These are phyloP conservation scores for Apoderus coryli DNA, from an alignment of 2,888 invertebrate species.

Conservation along the genomic window DNA sequence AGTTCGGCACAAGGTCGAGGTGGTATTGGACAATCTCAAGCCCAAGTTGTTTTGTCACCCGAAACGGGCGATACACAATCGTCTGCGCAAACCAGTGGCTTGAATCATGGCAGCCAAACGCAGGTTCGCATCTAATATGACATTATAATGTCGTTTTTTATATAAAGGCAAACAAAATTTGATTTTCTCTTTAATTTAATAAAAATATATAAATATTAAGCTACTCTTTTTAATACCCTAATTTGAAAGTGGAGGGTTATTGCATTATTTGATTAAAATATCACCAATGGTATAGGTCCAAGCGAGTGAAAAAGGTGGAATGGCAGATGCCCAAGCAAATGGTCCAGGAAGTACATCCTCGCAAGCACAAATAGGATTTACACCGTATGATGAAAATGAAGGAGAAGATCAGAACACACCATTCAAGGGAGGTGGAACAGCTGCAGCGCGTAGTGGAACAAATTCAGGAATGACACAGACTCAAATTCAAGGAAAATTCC, in stretches of 20 bases:
- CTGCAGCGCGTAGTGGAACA: constrained; percentile 63
- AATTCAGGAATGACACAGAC: constrained; percentile 68
- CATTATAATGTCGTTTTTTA: no score
- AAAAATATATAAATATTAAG: no score
- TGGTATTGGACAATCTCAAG: constrained; percentile 59
- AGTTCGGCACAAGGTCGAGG: constrained; percentile 65
- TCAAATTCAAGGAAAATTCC: constrained; percentile 62
- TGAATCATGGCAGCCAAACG: constrained; percentile 56
- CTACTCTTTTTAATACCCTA: no score
- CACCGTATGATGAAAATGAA: constrained; percentile 53
- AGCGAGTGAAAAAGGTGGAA: constrained; percentile 67
- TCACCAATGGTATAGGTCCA: no score
- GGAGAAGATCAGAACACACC: constrained; percentile 37
- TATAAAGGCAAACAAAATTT: no score
- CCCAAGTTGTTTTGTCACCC: constrained; percentile 59
- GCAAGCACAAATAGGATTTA: constrained; percentile 79
- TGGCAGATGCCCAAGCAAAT: constrained; percentile 74
- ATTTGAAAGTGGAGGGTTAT: no score
- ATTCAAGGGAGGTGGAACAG: constrained; percentile 61
- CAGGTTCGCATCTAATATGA: no score
- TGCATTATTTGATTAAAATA: no score
- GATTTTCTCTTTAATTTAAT: no score
- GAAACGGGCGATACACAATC: constrained; percentile 65
- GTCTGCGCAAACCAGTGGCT: constrained; percentile 59
- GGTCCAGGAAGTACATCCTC: constrained; percentile 76